phyloP scores from a whole-genome alignment of 2,113 vertebrate genomes.

The Plectropomus leopardus region DNA sequence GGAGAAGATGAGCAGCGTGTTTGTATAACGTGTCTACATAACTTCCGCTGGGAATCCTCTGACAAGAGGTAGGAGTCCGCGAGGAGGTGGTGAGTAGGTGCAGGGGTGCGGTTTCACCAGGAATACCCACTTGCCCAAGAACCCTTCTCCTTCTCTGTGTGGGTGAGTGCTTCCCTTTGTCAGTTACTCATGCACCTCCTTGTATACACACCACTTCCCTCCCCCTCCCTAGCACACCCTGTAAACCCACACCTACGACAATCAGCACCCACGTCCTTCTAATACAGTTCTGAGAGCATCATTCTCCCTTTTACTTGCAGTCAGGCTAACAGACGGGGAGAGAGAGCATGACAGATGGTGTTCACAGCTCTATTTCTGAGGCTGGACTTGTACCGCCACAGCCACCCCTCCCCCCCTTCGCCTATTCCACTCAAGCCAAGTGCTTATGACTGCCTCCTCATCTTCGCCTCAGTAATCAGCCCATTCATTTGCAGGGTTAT shows the following conservation, averaged over 20 bases:
- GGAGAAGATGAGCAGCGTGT: constrained; percentile 50
- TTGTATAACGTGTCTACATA: constrained; percentile 66
- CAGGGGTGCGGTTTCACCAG: constrained; percentile 80
- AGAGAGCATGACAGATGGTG: constrained; percentile 89
- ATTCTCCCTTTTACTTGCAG: constrained; percentile 82
- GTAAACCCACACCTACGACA: constrained; percentile 85
- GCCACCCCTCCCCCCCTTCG: constrained; percentile 60
- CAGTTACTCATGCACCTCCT: constrained; percentile 85
- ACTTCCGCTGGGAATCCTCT: constrained; percentile 79
- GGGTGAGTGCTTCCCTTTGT: constrained; percentile 86
- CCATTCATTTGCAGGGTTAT: constrained; percentile 84
- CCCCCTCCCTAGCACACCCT: constrained; percentile 73
- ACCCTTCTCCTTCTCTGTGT: constrained; percentile 80
- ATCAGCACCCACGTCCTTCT: constrained; percentile 84
- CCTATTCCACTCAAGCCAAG: constrained; percentile 83
- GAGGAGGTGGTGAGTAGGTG: constrained; percentile 71
- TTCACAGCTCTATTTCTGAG: constrained; percentile 91
- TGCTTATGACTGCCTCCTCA: constrained; percentile 81
- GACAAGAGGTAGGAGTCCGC: constrained; percentile 79
- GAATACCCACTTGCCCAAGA: constrained; percentile 85
- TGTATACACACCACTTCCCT: constrained; percentile 70
- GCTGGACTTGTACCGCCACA: constrained; percentile 87
- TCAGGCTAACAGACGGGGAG: constrained; percentile 86
- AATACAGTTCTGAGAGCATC: constrained; percentile 81
- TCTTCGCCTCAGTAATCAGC: constrained; percentile 79